Percentiles rank a stretch among this genome's conserved stretches.
Conservation (phyloP, 2,797 vertebrate species). For the Myiothlypis chrysogaster region DNA sequence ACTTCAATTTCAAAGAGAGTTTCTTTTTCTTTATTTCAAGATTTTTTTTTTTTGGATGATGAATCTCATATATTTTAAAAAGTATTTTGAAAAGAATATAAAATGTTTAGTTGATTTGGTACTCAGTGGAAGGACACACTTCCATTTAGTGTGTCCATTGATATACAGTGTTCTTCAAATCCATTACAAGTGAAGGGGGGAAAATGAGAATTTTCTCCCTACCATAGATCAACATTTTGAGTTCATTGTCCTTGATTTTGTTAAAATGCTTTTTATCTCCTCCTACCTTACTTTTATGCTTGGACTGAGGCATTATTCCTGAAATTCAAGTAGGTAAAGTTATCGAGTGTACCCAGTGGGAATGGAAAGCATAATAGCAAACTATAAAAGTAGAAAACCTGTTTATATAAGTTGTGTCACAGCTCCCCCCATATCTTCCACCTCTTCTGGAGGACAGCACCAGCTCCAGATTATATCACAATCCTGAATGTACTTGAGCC, state of each 20-base stretch:
- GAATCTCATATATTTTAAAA: background rate
- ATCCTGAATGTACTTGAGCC: background rate
- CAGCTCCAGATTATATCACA: background rate
- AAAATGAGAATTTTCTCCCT: background rate
- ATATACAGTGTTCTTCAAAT: background rate
- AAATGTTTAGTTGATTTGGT: background rate
- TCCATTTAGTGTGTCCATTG: too few relatives aligned
- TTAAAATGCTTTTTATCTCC: constrained; percentile 25
- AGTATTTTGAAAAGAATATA: background rate
- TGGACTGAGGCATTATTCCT: constrained; percentile 14
- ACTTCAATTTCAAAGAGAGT: accelerated
- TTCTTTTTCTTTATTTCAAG: background rate
- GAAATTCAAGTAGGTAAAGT: constrained; percentile 9
- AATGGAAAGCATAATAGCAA: background rate
- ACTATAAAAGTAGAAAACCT: constrained; percentile 7
- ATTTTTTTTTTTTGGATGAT: background rate
- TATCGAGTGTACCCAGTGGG: background rate
- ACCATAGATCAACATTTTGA: background rate
- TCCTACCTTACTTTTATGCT: background rate
- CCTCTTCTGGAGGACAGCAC: background rate
- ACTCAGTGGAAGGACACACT: background rate
- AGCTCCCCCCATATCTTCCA: background rate
- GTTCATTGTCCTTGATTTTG: constrained; percentile 11
- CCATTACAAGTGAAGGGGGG: background rate
- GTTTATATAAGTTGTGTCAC: background rate